Evolutionary conservation across 2,888 invertebrate genomes (phyloP).

Genomic region (Leptothorax acervorum): DNA sequence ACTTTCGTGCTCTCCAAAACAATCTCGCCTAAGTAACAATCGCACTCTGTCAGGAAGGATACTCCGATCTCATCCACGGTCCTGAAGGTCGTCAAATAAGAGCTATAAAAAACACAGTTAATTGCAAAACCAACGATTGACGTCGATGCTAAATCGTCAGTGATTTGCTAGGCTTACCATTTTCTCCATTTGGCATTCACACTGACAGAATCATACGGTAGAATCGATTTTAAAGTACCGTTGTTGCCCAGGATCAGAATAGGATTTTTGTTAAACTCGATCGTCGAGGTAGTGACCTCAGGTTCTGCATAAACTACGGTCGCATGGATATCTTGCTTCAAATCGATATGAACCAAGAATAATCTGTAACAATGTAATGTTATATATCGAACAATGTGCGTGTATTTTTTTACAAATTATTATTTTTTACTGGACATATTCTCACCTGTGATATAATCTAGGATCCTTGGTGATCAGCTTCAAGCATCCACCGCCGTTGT

Average conservation of each 20-base stretch:
- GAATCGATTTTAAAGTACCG: conserved; percentile 72
- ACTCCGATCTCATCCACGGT: conserved; percentile 82
- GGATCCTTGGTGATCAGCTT: conserved; percentile 77
- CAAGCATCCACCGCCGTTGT: conserved; percentile 82
- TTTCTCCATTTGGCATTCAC: conserved; percentile 78
- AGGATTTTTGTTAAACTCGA: conserved; percentile 47
- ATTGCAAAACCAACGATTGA: neutral
- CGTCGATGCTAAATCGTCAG: neutral
- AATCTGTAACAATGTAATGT: conserved; percentile 73
- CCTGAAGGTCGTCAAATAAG: conserved; percentile 78
- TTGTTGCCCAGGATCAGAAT: conserved; percentile 76
- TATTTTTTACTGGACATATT: neutral
- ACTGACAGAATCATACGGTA: conserved; percentile 71
- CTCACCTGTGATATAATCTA: conserved; percentile 79
- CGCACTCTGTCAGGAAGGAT: conserved; percentile 72
- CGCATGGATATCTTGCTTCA: conserved; percentile 78
- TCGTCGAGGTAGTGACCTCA: conserved; percentile 27
- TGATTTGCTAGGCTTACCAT: conserved; percentile 72
- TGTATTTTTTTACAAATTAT: conserved; percentile 5
- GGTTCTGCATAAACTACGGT: conserved; percentile 74
- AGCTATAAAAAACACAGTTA: conserved; percentile 64
- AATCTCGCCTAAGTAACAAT: conserved; percentile 81
- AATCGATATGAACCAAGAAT: conserved; percentile 79
- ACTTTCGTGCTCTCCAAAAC: conserved; percentile 72
- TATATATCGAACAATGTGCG: neutral